Evolutionary conservation across 2,888 invertebrate genomes (phyloP), one percentile per base, ranked within the genome.

Genomic region (Pandemis cinnamomeana): DNA sequence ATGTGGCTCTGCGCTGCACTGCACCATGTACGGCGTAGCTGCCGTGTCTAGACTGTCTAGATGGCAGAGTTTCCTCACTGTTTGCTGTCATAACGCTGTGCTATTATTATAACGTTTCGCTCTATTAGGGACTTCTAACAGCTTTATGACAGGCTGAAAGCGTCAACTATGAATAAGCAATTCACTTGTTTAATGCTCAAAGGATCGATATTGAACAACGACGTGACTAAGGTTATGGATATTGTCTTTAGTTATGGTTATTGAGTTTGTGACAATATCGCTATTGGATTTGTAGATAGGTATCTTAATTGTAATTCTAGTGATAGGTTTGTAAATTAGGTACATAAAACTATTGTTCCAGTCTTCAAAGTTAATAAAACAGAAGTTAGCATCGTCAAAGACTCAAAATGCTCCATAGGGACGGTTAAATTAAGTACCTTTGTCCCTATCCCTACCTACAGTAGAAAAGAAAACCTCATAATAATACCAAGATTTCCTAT

Each of bases 71-170:
- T 36, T 36, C 2, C 27, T 36, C 27, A 36, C 27, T 36, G 27
- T 36, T 36, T 36, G 27, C 27, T 36, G 4, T 36, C 27, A 36
- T 36, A 36, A 36, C 27, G 27, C 27, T 36, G 27, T 36, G 27
- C 1, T 36, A 36, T 36, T 36, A 36, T 36, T 36, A 36, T 55
- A 7, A 7, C 7, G 8, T 55, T 20, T 55, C 48, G 48, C 2
- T 55, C 53, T 15, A 55, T 20, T 55, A 55, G 15, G 15, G 53
- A 53, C 15, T 6, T 8, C 15, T 20, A 55, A 55, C 53, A 58
- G 27, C 27, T 58, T 58, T 58, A 58, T 58, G 58, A 58, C 27
- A 58, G 27, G 58, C 58, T 8, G 27, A 10, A 58, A 58, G 58
- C 11, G 58, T 7, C 15, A 15, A 55, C 20, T 55, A 55, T 58